Conservation (phyloP, 2,797 vertebrate species). For the Sebastes trivittatus region DNA sequence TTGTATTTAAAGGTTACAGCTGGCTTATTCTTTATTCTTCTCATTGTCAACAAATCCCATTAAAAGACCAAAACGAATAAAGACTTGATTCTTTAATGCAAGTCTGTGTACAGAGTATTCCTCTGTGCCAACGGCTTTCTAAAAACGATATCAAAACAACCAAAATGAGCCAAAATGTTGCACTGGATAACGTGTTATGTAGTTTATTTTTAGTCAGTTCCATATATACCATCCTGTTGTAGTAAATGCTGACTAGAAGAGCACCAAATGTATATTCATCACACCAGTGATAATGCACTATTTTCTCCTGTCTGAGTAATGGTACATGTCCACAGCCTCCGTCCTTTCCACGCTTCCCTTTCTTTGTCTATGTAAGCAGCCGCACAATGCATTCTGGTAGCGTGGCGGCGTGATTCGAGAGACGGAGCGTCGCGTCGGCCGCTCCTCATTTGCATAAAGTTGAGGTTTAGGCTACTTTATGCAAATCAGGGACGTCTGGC, state of each 20-base stretch:
- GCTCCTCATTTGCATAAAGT: too few species aligned
- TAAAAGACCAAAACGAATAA: neutral
- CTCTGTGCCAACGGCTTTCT: neutral
- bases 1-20: neutral
- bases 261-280: neutral
- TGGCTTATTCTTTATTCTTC: neutral
- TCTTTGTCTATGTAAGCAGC: too few species aligned
- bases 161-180: neutral
- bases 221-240: neutral
- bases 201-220: neutral
- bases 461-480: too few species aligned
- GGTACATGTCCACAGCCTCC: too few species aligned
- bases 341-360: too few species aligned
- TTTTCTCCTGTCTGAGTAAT: neutral
- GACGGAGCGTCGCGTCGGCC: fast-evolving
- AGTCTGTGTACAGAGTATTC: neutral
- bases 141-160: neutral
- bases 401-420: too few species aligned
- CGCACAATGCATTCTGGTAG: too few species aligned
- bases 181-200: neutral
- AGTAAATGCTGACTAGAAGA: neutral
- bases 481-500: too few species aligned
- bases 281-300: neutral
- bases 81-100: neutral
- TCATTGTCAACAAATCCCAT: neutral